Evolutionary conservation across 1,140 invertebrate species (phyloP).

Genomic region (Pseudomyrmex cubaensis): DNA sequence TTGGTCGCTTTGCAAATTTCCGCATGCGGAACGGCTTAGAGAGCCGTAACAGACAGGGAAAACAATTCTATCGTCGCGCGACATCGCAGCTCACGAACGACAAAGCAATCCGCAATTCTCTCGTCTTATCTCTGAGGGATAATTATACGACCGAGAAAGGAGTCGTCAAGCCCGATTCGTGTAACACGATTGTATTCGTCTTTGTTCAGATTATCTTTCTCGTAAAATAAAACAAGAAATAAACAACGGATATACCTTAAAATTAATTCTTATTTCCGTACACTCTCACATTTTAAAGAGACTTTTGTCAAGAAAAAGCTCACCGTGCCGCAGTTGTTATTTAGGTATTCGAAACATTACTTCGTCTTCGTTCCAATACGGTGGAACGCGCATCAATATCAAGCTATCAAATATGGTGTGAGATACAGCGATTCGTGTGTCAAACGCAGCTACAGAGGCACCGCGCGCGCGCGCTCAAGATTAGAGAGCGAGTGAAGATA

Average conservation of each 20-base stretch:
- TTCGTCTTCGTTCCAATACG: constrained; percentile 30
- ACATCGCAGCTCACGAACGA: constrained; percentile 11
- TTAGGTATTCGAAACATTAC: neutral
- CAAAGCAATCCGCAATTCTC: constrained; percentile 6
- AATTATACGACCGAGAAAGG: constrained; percentile 7
- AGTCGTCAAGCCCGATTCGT: neutral
- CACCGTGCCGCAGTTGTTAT: neutral
- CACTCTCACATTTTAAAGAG: neutral
- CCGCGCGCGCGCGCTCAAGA: constrained; percentile 62
- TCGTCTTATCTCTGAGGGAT: constrained; percentile 21
- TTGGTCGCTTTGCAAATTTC: constrained; percentile 4
- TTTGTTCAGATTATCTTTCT: neutral
- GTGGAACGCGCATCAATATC: constrained; percentile 54
- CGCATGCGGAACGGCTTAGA: neutral
- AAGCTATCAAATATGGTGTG: constrained; percentile 49
- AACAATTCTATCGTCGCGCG: constrained; percentile 11
- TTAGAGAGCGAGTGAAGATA: constrained; percentile 71
- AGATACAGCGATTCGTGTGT: constrained; percentile 57
- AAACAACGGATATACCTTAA: neutral
- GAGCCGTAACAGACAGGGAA: neutral
- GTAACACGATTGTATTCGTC: neutral
- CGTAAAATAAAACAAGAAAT: neutral
- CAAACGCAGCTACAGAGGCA: constrained; percentile 58
- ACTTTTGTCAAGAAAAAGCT: neutral
- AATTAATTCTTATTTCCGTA: constrained; percentile 7